Conservation (phyloP, 2,888 invertebrate species). For the Eupelmus urozonus region DNA sequence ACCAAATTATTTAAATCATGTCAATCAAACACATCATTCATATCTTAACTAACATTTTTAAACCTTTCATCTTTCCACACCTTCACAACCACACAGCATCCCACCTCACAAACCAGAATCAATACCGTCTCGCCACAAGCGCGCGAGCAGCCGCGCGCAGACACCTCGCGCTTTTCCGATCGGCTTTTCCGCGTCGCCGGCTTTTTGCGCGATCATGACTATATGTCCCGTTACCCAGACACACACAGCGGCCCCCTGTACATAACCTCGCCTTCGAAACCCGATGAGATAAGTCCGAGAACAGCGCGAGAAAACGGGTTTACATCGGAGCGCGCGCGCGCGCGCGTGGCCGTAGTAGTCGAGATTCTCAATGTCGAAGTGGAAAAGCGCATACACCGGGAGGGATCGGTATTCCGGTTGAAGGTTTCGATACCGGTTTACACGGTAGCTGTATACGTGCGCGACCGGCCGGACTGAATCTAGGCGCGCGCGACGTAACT, state of each 20-base stretch:
- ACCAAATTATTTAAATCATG: no score
- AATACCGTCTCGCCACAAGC: no score
- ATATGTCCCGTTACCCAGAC: conserved; percentile 7
- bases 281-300: conserved; percentile 49
- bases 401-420: conserved; percentile 46
- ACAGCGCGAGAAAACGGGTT: conserved; percentile 49
- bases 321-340: neutral
- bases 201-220: no score
- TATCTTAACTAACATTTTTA: no score
- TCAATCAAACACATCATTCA: no score
- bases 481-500: neutral
- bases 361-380: conserved; percentile 49
- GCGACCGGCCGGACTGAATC: neutral
- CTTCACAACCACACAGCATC: no score
- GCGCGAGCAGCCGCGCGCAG: no score
- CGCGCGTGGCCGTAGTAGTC: neutral
- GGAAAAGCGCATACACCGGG: conserved; percentile 29
- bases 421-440: conserved; percentile 50
- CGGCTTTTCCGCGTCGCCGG: conserved; percentile 35
- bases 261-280: conserved; percentile 14
- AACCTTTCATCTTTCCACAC: no score
- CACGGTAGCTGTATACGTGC: conserved; percentile 11
- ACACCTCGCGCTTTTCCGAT: no score
- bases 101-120: no score
- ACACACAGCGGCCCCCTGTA: no score